Base-by-base conservation (phyloP, 2,797 vertebrate species). In the Leptodactylus fallax region DNA sequence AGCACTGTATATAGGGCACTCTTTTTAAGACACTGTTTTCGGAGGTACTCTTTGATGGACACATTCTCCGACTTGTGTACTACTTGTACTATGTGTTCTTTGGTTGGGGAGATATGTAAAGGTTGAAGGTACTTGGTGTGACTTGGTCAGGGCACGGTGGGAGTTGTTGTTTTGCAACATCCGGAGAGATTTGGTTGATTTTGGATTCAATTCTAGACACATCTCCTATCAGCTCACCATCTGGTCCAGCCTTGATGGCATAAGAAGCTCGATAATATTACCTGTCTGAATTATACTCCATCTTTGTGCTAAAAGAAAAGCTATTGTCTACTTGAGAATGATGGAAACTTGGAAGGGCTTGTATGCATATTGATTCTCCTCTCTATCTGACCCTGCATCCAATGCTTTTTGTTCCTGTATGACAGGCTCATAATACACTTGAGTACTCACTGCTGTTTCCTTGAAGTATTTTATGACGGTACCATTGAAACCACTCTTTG, bases 371-470 rank as follows among this genome's bases (percentile, higher is more conserved):
- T 74, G 74, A 51, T 13, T 19, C 53, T 65, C 65, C 53, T 6
- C 81, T 17, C 81, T 56, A 17, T 36, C 25, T 55, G 67, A 53
- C 81, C 67, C 81, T 56, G 51, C 53, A 21, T 27, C 36, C 11
- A 10, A 56, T 12, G 25, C 65, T 71, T 55, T 83, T 71, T 83
- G 81, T 83, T 56, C 6, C 21, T 12, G 25, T 56, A 71, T 71
- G 65, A 83, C 81, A 71, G 36, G 63, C 81, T 65, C 67, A 83
- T 13, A 83, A 83, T 71, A 83, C 65, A 55, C 9, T 19, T 5
- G 16, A 51, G 45, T 71, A 19, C 6, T 36, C 23, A 14, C 0
- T 25, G 9, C 17, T 27, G n/a, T 82, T 49, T 36, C n/a, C 47
- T 53, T 21, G n/a, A 67, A 65, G 80, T 61, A 65, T 65, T 67